phyloP scores from a whole-genome alignment of 2,797 vertebrate species.

The Uromys caudimaculatus region DNA sequence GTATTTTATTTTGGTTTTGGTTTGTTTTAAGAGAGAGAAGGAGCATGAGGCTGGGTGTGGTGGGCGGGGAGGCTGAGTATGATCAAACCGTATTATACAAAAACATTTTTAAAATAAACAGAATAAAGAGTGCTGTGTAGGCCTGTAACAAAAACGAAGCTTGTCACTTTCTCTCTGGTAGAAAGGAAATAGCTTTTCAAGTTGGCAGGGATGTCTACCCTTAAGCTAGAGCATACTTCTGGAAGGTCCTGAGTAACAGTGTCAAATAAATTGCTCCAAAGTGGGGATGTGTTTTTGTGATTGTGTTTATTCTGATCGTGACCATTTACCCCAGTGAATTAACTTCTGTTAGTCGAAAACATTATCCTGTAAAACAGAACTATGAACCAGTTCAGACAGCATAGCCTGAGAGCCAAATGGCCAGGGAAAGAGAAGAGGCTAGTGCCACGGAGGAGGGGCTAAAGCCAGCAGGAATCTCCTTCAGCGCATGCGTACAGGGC shows the following conservation, averaged over 20 bases:
- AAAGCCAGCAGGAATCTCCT: neutral
- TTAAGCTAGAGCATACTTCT: neutral
- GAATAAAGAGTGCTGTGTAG: neutral
- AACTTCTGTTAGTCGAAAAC: neutral
- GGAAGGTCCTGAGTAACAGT: neutral
- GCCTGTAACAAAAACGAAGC: neutral
- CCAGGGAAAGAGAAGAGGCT: neutral
- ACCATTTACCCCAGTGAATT: neutral
- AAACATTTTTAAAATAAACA: neutral
- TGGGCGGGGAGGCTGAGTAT: neutral
- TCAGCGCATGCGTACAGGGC: neutral
- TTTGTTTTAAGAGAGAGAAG: neutral
- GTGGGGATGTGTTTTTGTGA: neutral
- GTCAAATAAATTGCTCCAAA: neutral
- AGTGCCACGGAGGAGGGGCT: neutral
- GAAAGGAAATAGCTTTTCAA: slow-evolving; percentile 25
- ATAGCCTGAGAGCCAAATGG: neutral
- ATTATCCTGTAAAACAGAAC: slow-evolving; percentile 23
- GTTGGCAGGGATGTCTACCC: neutral
- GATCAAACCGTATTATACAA: neutral
- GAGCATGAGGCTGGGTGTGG: neutral
- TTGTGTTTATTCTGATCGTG: neutral
- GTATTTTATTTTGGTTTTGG: neutral
- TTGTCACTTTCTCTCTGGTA: neutral
- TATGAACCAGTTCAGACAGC: neutral